Conservation (phyloP, 1,140 invertebrate species). For the Cephus cinctus region DNA sequence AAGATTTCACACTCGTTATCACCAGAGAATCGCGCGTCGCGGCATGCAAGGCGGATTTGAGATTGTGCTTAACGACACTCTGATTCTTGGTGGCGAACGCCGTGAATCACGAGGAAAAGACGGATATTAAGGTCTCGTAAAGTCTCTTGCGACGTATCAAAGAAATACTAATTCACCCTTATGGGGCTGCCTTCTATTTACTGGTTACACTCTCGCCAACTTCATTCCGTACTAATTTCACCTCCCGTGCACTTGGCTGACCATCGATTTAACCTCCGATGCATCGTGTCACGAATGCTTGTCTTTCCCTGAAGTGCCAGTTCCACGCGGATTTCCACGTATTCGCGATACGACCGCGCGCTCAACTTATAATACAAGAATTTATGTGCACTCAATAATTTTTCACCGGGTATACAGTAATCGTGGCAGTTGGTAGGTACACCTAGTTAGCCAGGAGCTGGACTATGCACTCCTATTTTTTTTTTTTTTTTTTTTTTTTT, state of each 20-base stretch:
- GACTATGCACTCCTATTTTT: too few relatives aligned
- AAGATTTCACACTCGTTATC: constrained; percentile 40
- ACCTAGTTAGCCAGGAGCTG: too few relatives aligned
- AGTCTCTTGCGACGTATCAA: constrained; percentile 37
- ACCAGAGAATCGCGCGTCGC: constrained; percentile 23
- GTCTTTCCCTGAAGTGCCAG: not conserved
- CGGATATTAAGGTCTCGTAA: constrained; percentile 52
- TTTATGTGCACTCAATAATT: too few relatives aligned
- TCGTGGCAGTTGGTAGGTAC: too few relatives aligned
- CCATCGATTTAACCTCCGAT: constrained; percentile 23
- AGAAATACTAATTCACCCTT: constrained; percentile 42
- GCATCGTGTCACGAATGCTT: too few relatives aligned
- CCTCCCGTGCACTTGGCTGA: constrained; percentile 21
- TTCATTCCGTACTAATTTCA: constrained; percentile 47
- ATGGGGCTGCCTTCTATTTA: constrained; percentile 32
- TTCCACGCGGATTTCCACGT: too few relatives aligned
- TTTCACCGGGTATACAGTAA: too few relatives aligned
- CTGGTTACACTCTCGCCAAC: constrained; percentile 39
- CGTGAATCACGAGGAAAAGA: constrained; percentile 25
- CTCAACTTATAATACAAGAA: too few relatives aligned
- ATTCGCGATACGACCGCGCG: too few relatives aligned
- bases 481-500: too few relatives aligned
- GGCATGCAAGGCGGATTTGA: constrained; percentile 30
- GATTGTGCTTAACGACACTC: constrained; percentile 41
- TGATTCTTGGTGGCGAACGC: constrained; percentile 14